Base-by-base conservation (phyloP, 2,113 vertebrate genomes). In the Xyrauchen texanus region DNA sequence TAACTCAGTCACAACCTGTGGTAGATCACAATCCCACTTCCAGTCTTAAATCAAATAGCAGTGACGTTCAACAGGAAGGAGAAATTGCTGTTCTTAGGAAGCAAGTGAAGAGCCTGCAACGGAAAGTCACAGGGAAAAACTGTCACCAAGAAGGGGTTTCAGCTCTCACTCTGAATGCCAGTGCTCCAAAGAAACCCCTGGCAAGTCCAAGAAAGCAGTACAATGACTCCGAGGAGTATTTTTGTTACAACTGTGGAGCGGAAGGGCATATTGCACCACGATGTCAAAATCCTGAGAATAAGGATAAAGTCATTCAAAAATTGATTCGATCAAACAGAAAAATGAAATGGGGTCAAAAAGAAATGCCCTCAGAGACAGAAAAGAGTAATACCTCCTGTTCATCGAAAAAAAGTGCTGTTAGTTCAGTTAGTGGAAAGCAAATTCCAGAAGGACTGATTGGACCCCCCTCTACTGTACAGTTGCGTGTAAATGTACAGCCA, bases 171-270 rank as follows among this genome's bases (percentile, higher is more conserved):
- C 15, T 8, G 58, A 61, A 61, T 7, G 0, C n/a, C n/a, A n/a
- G n/a, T n/a, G n/a, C n/a, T n/a, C n/a, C n/a, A n/a, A n/a, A n/a
- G n/a, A n/a, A n/a, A n/a, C n/a, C n/a, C n/a, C n/a, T n/a, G n/a
- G n/a, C n/a, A n/a, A n/a, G n/a, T n/a, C n/a, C 57, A 7, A 61
- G 16, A 8, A 4, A n/a, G 4, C 8, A 7, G 15, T 34, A 3
- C 60, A 62, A 16, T 16, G 60, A 62, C 9, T 0, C 16, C 0
- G 57, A 73, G 10, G 44, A 46, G 16, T 15, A 73, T 13, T 73
- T 21, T n/a, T 73, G 44, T 53, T 73, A 73, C 55, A 3, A n/a
- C n/a, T 61, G 70, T 73, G 70, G 70, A 10, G 70, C 47, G 16
- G 11, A 44, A 6, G 57, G 70, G 5, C 70, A 61, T 7, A 47